Percentiles rank a stretch among this genome's conserved stretches.
Evolutionary conservation across 2,113 vertebrate species (phyloP).

Genomic region (Bombycilla garrulus): DNA sequence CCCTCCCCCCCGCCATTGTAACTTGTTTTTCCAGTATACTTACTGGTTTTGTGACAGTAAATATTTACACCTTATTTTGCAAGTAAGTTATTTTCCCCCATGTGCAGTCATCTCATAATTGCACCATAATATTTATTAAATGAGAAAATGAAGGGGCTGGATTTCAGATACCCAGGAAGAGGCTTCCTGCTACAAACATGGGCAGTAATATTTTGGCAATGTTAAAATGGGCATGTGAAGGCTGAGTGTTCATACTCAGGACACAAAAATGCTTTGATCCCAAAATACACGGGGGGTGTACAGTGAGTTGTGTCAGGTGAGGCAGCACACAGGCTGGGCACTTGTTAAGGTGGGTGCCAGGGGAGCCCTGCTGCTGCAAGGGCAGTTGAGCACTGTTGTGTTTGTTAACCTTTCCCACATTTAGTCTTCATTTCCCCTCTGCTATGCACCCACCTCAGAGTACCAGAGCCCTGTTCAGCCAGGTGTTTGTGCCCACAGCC

Average conservation of each 20-base stretch:
- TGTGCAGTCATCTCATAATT: background rate
- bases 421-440: background rate
- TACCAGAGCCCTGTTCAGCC: background rate
- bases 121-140: background rate
- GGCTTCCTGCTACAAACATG: background rate
- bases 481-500: background rate
- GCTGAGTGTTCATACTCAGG: background rate
- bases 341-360: background rate
- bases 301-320: fast-evolving
- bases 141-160: background rate
- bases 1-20: background rate
- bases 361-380: background rate
- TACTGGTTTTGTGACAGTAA: background rate
- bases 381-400: background rate
- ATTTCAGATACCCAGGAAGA: background rate
- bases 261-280: background rate
- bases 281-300: background rate
- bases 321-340: background rate
- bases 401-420: background rate
- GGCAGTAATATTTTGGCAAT: background rate
- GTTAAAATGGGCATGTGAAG: background rate
- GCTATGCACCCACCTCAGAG: background rate
- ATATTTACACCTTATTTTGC: slow-evolving; percentile 21
- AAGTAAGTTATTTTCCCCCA: background rate
- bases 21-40: background rate